Evolutionary conservation across 2,888 invertebrate species (phyloP), one percentile per base, ranked within the genome.

Genomic region (Meliscaeva auricollis): DNA sequence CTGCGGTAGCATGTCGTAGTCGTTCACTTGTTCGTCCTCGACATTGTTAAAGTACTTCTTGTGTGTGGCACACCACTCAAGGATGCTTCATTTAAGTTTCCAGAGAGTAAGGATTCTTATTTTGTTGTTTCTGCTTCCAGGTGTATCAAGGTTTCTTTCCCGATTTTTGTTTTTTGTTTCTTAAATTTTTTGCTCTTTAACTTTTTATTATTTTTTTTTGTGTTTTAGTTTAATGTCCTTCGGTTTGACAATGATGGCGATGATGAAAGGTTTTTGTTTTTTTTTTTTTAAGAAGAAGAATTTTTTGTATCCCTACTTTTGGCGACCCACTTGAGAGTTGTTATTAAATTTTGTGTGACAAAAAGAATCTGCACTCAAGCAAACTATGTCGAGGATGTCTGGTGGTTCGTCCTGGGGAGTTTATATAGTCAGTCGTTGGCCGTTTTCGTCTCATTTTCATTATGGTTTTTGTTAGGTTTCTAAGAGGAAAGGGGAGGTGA

Each of bases 1-100:
- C 66, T 69, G 62, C 22, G 32, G 52, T 60, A 58, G 73, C 41
- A 50, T 38, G 41, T 41, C 56, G 35, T 56, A 48, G 17, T 56
- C 13, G 56, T 35, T 35, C 17, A 35, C 62, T 56, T 20, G 13
- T 60, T 78, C 20, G 68, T 78, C 70, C 56, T 66, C 70, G 70
- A 54, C 46, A 70, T 68, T 70, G 58, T 76, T 76, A 73, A 76
- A 69, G 81, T 73, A 85, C 81, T 85, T 64, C 81, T 85, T 81
- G 73, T 73, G 73, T 81, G 73, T 60, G 76, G 84, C 46, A 41
- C 66, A 77, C 80, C 76, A 76, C 85, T 77, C 73, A 73, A 85
- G 81, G 80, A 85, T 81, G 73, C 76, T 85, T 85, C 85, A 85
- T 81, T 85, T 81, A 76, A 80, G 70, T 80, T 84, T 68, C 52